Evolutionary conservation across 2,888 invertebrate genomes (phyloP), one percentile per base, ranked within the genome.

Genomic region (Leptopterna dolabrata): DNA sequence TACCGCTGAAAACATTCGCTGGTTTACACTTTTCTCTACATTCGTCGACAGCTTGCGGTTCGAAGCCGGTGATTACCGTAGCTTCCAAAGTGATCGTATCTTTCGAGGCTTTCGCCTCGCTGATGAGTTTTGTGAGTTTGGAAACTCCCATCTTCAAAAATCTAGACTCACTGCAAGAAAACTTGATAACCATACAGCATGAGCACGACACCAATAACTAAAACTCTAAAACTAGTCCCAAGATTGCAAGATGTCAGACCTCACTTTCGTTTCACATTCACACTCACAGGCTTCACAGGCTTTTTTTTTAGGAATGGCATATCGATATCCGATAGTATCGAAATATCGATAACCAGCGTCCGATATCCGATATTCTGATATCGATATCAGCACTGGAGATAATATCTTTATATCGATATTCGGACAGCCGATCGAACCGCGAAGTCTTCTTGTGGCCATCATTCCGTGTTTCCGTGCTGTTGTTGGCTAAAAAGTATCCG

Each of bases 21-120:
- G 88, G 85, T 13, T 90, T 89, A 85, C 90, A 90, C 86, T 90
- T 89, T 85, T 90, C 89, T 16, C 86, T 86, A 87, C 90, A 90
- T 88, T 90, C 90, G 30, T 89, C 90, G 16, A 89, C 63, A 36
- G 90, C 90, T n/a, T 88, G 80, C 81, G 24, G 30, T 82, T 90
- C 90, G 55, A 90, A 90, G 6, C 90, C 90, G 47, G 90, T 90
- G 47, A 89, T 87, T 3, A 89, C 89, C 19, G 89, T 89, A 45
- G 89, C 89, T 88, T 89, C 90, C 47, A 90, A 82, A 9, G 90
- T 90, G 27, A 90, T 86, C 30, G 88, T 16, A 47, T 88, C 81
- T 11, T 43, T 14, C n/a, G 83, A 36, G n/a, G 71, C 83, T 88
- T 88, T 87, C 30, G 88, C 80, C 30, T 76, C 76, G 13, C 63